A percentile compares a stretch with the other conserved stretches of the same genome.
Evolutionary conservation across 2,797 vertebrate species (phyloP).

Genomic region (Aeoliscus strigatus): DNA sequence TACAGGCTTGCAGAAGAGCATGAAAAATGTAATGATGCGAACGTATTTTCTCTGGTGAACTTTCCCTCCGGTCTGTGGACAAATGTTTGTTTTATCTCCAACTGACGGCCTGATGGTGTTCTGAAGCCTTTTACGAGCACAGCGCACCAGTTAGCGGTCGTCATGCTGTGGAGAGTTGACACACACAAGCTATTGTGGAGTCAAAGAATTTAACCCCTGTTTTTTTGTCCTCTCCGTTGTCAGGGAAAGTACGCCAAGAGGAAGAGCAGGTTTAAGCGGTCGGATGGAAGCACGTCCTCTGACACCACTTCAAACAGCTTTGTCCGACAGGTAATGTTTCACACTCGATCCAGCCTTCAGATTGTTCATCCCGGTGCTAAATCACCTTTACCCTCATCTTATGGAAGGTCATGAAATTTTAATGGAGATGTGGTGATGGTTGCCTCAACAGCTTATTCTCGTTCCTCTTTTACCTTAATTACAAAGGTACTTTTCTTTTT

Average conservation of each 20-base stretch:
- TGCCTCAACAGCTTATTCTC: too few species aligned
- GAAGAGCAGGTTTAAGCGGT: constrained; percentile 94
- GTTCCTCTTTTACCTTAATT: too few species aligned
- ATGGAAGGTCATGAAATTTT: constrained; percentile 19
- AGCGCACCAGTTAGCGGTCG: constrained; percentile 21
- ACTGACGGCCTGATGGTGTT: constrained; percentile 31
- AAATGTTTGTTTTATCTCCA: constrained; percentile 25
- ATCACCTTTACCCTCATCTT: constrained; percentile 4
- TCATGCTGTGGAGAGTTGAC: constrained; percentile 23
- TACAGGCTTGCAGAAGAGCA: constrained; percentile 61
- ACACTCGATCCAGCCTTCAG: constrained; percentile 24
- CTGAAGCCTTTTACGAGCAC: constrained; percentile 24
- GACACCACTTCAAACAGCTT: constrained; percentile 98
- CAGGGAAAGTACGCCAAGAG: constrained; percentile 92
- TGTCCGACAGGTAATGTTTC: constrained; percentile 86
- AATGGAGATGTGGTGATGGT: constrained; percentile 37
- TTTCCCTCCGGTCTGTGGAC: constrained; percentile 32
- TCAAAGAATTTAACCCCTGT: constrained; percentile 19
- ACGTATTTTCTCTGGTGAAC: constrained; percentile 16
- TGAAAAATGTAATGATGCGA: constrained; percentile 59
- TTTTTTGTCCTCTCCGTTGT: constrained; percentile 1
- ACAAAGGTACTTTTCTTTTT: too few species aligned
- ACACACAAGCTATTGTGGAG: constrained; percentile 15
- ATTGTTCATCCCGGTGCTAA: constrained; percentile 22
- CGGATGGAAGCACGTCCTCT: constrained; percentile 94